These are phyloP conservation scores for Scaptomyza parva DNA, from an alignment of 2,888 invertebrate species.

Conservation along the genomic window DNA sequence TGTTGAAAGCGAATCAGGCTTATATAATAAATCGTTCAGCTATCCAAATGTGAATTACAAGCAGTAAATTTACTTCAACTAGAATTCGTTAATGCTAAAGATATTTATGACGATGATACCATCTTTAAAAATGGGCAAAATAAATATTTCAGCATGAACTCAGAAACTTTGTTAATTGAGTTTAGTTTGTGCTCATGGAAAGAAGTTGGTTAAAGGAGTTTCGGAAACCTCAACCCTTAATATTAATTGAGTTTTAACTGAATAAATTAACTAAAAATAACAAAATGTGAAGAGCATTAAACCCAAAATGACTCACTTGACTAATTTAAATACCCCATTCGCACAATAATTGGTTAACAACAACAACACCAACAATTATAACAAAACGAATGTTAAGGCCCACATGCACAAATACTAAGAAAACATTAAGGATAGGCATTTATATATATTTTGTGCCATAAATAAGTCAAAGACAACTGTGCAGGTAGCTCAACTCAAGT, in stretches of 20 bases:
- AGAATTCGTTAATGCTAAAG: neutral
- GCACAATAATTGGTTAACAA: neutral
- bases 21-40: constrained; percentile 10
- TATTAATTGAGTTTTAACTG: neutral
- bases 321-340: neutral
- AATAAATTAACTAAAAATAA: neutral
- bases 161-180: neutral
- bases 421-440: constrained; percentile 1
- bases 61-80: neutral
- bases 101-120: neutral
- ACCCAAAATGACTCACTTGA: neutral
- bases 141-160: neutral
- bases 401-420: neutral
- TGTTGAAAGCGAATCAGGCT: constrained; percentile 27
- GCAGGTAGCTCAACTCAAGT: constrained; percentile 62
- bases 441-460: constrained; percentile 49
- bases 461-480: constrained; percentile 67
- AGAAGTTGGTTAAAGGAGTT: neutral
- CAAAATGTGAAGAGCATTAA: neutral
- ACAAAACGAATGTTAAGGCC: neutral
- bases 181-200: too few relatives aligned
- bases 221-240: neutral
- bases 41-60: constrained; percentile 1
- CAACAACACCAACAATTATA: neutral
- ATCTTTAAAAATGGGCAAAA: too few relatives aligned